These are phyloP conservation scores for Gobius niger DNA, from an alignment of 2,113 vertebrate genomes.

Conservation along the genomic window DNA sequence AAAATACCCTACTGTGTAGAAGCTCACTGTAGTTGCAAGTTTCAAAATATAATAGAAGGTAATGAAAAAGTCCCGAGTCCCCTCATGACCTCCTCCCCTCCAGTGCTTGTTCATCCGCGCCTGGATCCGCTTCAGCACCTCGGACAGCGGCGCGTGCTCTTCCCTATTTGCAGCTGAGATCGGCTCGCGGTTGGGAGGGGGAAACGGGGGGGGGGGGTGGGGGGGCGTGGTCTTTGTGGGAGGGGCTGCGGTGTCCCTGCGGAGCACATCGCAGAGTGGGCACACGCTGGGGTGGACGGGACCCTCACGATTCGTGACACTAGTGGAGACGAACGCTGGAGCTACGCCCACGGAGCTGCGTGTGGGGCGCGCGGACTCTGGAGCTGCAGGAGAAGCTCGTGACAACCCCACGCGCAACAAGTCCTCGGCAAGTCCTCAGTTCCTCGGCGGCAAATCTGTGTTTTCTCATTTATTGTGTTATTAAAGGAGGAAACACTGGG, in stretches of 20 bases:
- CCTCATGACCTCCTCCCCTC: neutral
- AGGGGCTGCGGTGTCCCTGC: conserved; percentile 27
- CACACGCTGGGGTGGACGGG: conserved; percentile 26
- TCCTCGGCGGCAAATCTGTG: neutral
- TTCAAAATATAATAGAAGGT: too few species aligned
- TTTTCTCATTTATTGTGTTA: neutral
- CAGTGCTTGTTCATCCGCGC: neutral
- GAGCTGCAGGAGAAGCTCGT: conserved; percentile 44
- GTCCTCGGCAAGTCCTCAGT: neutral
- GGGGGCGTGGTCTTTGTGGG: conserved; percentile 58
- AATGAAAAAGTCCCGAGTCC: neutral
- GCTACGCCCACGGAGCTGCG: conserved; percentile 53
- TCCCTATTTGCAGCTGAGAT: neutral
- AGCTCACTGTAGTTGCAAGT: too few species aligned
- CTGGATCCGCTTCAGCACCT: conserved; percentile 48
- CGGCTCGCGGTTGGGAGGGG: conserved; percentile 24
- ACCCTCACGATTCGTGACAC: conserved; percentile 58
- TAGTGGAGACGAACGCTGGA: conserved; percentile 39
- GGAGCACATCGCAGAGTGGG: neutral
- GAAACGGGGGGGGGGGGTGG: too few species aligned
- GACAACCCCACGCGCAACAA: conserved; percentile 37
- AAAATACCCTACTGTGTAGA: too few species aligned
- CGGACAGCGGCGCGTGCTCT: conserved; percentile 52
- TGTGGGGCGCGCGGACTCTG: conserved; percentile 34
- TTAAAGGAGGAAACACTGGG: neutral